Base-by-base conservation (phyloP, 2,113 vertebrate species). In the Trogon surrucura region DNA sequence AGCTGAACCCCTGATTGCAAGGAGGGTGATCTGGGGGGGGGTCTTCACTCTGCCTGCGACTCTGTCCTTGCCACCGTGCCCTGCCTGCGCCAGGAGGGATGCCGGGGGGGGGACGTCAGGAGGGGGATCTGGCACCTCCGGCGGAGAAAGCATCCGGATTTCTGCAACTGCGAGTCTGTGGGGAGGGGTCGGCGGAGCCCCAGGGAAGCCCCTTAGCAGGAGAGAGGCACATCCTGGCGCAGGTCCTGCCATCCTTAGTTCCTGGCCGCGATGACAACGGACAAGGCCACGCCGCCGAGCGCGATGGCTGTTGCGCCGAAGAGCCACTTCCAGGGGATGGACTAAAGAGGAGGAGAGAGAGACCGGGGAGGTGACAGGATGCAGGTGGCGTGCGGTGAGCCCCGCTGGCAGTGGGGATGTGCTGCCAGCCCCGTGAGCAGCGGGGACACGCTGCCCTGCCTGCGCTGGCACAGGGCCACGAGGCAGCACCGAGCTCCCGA, bases 301-400 rank as follows among this genome's bases (percentile, higher is more conserved):
- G 99, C 99, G 15, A 99, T 98, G 3, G 99, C 99, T 0, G 99
- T 99, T 1, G 99, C 99, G 4, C 99, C 99, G 2, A 99, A 99
- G 58, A 99, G 98, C 99, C 99, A 99, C 96, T 99, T 99, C 99
- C 99, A 99, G 38, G 98, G 96, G 74, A 98, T 98, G 48, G 98
- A 97, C 98, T 98, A 73, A 6, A 45, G 45, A 36, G 36, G 36
- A 36, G 8, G 66, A 77, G 22, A 83, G 82, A 82, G 80, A 77
- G 79, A 73, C 10, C 19, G 4, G 62, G 1, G 2, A 13, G 5
- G 60, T 70, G 51, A 91, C 0, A 11, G 72, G 65, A 38, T 3
- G 36, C 3, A 0, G 0, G 1, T 7, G 2, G 32, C 1, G 2
- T 13, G 38, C 16, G 3, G 4, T 1, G 16, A 66, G 15, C 60